Percentiles rank a stretch among this genome's conserved stretches.
phyloP scores from a whole-genome alignment of 2,888 invertebrate species.

The Orchesellides sinensis region DNA sequence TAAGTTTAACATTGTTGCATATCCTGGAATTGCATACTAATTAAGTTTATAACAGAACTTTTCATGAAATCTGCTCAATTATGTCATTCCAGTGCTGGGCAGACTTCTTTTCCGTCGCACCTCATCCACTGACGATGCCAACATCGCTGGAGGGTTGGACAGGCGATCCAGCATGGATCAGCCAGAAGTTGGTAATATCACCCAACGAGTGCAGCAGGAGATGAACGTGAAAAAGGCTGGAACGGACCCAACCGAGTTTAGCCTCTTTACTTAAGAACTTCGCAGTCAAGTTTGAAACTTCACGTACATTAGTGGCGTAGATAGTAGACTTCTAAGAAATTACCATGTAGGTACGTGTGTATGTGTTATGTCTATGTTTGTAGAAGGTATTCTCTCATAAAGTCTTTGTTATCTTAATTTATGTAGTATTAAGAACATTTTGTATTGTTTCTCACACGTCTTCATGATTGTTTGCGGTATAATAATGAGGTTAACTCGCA shows the following conservation, averaged over 20 bases:
- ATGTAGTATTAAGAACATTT: no score
- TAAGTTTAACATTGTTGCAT: conserved; percentile 29
- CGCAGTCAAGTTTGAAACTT: no score
- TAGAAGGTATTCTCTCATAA: no score
- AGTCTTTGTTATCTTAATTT: no score
- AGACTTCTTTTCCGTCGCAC: conserved; percentile 40
- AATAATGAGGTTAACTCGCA: no score
- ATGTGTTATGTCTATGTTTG: no score
- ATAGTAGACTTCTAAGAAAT: no score
- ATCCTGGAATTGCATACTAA: background rate
- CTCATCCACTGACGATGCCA: conserved; percentile 12
- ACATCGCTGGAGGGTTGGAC: conserved; percentile 15
- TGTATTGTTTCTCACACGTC: background rate
- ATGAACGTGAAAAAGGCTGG: background rate
- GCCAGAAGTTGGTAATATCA: conserved; percentile 18
- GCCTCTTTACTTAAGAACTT: conserved; percentile 34
- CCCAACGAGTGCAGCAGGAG: conserved; percentile 28
- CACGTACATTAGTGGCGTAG: no score
- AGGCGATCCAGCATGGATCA: conserved; percentile 35
- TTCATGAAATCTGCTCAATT: background rate
- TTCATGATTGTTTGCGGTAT: no score
- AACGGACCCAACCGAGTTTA: background rate
- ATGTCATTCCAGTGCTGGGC: conserved; percentile 38
- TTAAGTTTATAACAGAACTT: background rate
- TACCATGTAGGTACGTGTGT: no score